Base-by-base conservation (phyloP, 2,797 vertebrate species). In the Chelonia mydas region DNA sequence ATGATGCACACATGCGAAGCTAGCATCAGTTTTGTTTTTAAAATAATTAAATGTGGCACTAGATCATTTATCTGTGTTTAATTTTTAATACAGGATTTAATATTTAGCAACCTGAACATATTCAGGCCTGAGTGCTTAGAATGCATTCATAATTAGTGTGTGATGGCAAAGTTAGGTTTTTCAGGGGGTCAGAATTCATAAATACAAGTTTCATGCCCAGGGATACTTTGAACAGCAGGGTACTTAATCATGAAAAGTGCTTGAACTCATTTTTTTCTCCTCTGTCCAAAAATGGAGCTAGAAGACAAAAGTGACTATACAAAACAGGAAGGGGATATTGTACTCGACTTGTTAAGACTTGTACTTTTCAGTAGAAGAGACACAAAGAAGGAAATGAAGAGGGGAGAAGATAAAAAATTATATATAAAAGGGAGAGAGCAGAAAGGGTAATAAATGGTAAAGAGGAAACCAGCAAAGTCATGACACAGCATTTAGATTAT, bases 181-280 rank as follows among this genome's bases (percentile, higher is more conserved):
- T 96, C 93, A 86, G 93, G 92, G 90, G 95, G 89, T 92, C 89
- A 96, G 88, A 94, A 97, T 95, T 95, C 96, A 93, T 94, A 91
- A 92, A 89, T 96, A 91, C 93, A 94, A 87, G 95, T 90, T 96
- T 93, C 96, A 93, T 95, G 93, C 95, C 96, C 91, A 97, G 95
- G 90, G 95, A 95, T 96, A 96, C 94, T 95, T 97, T 94, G 94
- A 87, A 96, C 95, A 65, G 33, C 65, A 92, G 55, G 96, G 84
- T 83, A 47, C 89, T 96, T 91, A 93, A 92, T 97, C 89, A 90
- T 96, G 97, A 95, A 96, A 97, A 96, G 65, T 94, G 95, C 90
- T 92, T 91, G 54, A 87, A 77, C 89, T 95, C 83, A 17, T 95
- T 37, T 7, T 11, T 2, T 12, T 28, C 12, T 23, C 17, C 16